Evolutionary conservation across 1,140 invertebrate species (phyloP).

Genomic region (Octopus bimaculoides): DNA sequence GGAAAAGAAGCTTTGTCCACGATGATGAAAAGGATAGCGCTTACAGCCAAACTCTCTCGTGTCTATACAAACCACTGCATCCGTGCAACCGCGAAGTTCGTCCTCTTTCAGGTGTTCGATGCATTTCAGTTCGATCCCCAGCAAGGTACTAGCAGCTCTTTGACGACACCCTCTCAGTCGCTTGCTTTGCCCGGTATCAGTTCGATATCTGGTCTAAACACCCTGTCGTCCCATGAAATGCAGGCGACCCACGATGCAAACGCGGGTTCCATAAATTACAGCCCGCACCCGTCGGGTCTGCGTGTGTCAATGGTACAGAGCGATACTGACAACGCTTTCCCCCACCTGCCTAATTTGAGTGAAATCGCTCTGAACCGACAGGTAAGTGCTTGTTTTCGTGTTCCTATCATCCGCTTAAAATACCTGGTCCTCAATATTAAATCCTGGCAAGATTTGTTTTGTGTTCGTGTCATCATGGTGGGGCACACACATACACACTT

Average conservation of each 20-base stretch:
- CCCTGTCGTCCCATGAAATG: not conserved
- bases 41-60: not conserved
- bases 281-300: not conserved
- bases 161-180: not conserved
- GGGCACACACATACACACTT: too few species aligned
- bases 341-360: slow-evolving; percentile 1
- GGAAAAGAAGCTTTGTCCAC: slow-evolving; percentile 10
- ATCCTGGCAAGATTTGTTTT: too few species aligned
- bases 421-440: too few species aligned
- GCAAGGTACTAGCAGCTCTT: not conserved
- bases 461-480: too few species aligned
- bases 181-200: not conserved
- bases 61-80: slow-evolving; percentile 15
- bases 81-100: slow-evolving; percentile 1
- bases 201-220: not conserved
- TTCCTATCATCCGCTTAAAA: too few species aligned
- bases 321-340: not conserved
- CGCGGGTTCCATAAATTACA: not conserved
- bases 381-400: not conserved
- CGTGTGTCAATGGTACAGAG: not conserved
- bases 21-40: slow-evolving; percentile 12
- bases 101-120: slow-evolving; percentile 11
- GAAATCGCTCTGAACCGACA: not conserved
- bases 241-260: not conserved
- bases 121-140: not conserved